Base-by-base conservation (phyloP, 2,888 invertebrate genomes). In the Galerucella nymphaeae region DNA sequence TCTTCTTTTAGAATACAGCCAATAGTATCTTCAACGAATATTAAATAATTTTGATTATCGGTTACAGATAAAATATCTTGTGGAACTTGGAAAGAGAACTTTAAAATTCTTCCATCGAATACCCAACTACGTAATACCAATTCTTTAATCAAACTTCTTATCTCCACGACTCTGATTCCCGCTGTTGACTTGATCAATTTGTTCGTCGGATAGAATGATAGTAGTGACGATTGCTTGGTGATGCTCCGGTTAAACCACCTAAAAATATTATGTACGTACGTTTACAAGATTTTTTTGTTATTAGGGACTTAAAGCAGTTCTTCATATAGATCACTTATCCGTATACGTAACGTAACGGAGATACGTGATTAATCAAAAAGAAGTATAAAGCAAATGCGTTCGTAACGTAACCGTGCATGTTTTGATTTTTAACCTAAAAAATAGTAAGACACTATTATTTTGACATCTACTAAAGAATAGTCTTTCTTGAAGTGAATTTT, bases 11-110 rank as follows among this genome's bases (percentile, higher is more conserved):
- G 86, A 77, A 93, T 89, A 83, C 91, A 91, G 78, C 93, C 93
- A 77, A 89, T 84, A 76, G 91, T 90, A 80, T 93, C 93, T 85
- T 92, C 91, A 57, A 91, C 91, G 69, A 92, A 89, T 80, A 93
- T 88, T 61, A 80, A 70, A n/a, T 71, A 75, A n/a, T 53, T 72
- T 59, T 48, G 53, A 67, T 87, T 85, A 86, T 88, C 71, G 86
- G 87, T 84, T 87, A 87, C 66, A 86, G 87, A 65, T 41, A 88
- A 87, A 82, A 88, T 87, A 48, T 89, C 88, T 83, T 88, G 88
- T 10, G 90, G 90, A 73, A 91, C 85, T 80, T 89, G 86, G 83
- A 90, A 90, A 78, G 89, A 87, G 83, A 89, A 90, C 81, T 89
- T 90, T 57, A 90, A 87, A 69, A 89, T 86, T 67, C 87, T 86